Conservation (phyloP, 2,113 vertebrate genomes). For the Megaptera novaeangliae region DNA sequence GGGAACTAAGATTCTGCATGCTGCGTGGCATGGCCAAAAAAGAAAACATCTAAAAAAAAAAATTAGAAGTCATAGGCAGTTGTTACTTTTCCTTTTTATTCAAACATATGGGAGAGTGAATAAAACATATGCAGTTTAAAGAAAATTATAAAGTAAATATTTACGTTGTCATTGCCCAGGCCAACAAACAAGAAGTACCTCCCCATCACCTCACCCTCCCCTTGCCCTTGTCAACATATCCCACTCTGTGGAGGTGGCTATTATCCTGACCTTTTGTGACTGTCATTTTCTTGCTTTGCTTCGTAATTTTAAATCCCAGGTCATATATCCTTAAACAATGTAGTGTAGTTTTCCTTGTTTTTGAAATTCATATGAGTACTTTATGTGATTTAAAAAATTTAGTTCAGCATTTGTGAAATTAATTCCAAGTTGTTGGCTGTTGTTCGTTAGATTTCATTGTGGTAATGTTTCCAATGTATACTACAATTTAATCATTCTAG, state of each 20-base stretch:
- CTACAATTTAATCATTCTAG: neutral
- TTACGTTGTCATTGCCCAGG: neutral
- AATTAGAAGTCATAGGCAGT: neutral
- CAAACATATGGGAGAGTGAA: neutral
- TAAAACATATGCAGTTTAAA: neutral
- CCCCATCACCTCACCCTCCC: neutral
- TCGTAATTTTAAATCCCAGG: slow-evolving; percentile 20
- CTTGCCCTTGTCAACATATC: neutral
- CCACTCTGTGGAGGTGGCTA: neutral
- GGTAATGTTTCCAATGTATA: neutral
- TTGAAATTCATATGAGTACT: neutral
- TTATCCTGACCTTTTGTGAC: neutral
- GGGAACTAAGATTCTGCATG: neutral
- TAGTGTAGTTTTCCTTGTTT: slow-evolving; percentile 8
- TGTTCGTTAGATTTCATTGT: neutral
- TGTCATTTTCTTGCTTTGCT: slow-evolving; percentile 20
- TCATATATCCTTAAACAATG: neutral
- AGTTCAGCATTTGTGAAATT: slow-evolving; percentile 27
- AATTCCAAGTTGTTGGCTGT: neutral
- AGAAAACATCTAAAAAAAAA: too few species aligned
- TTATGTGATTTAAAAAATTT: slow-evolving; percentile 33
- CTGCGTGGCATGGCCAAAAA: neutral
- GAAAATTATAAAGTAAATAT: neutral
- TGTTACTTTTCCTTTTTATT: slow-evolving; percentile 22
- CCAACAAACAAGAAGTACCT: neutral